These are phyloP conservation scores for Pachypeltis micranthus DNA, from an alignment of 1,140 invertebrate species.

Conservation along the genomic window DNA sequence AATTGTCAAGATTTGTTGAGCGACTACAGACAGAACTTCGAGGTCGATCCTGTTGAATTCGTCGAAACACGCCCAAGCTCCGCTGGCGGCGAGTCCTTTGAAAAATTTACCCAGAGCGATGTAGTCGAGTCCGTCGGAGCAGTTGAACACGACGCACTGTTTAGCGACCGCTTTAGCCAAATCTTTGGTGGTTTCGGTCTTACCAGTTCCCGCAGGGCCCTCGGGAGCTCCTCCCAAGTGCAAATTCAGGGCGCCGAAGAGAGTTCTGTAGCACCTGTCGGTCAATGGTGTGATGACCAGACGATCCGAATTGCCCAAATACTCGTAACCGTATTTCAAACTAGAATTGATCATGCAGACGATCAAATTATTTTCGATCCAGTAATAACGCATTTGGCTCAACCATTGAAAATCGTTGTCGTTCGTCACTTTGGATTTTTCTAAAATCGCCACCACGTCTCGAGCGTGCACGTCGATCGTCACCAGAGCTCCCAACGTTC, in stretches of 20 bases:
- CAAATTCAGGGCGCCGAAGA: slow-evolving; percentile 81
- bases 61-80: slow-evolving; percentile 95
- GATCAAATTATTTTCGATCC: slow-evolving; percentile 64
- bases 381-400: slow-evolving; percentile 85
- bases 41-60: slow-evolving; percentile 82
- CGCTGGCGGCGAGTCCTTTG: slow-evolving; percentile 88
- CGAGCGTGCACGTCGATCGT: slow-evolving; percentile 86
- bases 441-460: slow-evolving; percentile 66
- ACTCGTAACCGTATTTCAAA: slow-evolving; percentile 87
- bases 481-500: slow-evolving; percentile 76
- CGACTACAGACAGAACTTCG: slow-evolving; percentile 83
- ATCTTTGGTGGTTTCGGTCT: slow-evolving; percentile 94
- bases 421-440: slow-evolving; percentile 49
- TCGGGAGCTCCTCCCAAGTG: slow-evolving; percentile 78
- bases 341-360: slow-evolving; percentile 88
- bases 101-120: slow-evolving; percentile 92
- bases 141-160: slow-evolving; percentile 94
- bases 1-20: slow-evolving; percentile 70
- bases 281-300: slow-evolving; percentile 82
- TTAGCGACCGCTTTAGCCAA: slow-evolving; percentile 91
- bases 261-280: slow-evolving; percentile 81
- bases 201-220: slow-evolving; percentile 90
- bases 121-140: slow-evolving; percentile 85
- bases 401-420: slow-evolving; percentile 86
- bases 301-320: slow-evolving; percentile 76